phyloP scores from a whole-genome alignment of 2,888 invertebrate genomes.

The Peribatodes rhomboidaria region DNA sequence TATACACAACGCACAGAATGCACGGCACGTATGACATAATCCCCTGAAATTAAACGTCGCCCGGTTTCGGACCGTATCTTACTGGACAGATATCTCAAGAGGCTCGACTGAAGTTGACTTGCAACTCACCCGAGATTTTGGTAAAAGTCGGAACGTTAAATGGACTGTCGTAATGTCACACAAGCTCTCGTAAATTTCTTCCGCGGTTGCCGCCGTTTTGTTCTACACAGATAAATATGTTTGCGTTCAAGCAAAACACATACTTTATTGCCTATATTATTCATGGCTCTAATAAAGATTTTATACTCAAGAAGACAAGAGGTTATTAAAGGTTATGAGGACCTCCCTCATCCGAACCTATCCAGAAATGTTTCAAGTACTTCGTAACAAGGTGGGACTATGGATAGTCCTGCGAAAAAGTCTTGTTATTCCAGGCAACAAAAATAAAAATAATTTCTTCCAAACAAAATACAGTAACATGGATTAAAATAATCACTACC shows the following conservation, averaged over 20 bases:
- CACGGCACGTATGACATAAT: constrained; percentile 55
- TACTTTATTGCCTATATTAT: constrained; percentile 54
- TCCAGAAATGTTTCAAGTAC: constrained; percentile 14
- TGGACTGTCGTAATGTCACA: constrained; percentile 48
- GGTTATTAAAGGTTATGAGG: constrained; percentile 42
- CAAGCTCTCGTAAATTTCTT: constrained; percentile 56
- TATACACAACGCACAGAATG: constrained; percentile 46
- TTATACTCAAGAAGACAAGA: constrained; percentile 46
- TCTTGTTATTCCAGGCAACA: not conserved
- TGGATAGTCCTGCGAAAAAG: not conserved
- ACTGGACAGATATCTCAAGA: constrained; percentile 57
- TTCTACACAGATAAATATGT: constrained; percentile 61
- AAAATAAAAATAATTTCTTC: not conserved
- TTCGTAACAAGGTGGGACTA: constrained; percentile 9
- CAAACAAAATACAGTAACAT: not conserved
- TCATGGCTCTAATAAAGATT: constrained; percentile 56
- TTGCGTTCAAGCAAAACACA: constrained; percentile 52
- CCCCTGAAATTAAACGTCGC: constrained; percentile 56
- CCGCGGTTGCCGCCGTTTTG: constrained; percentile 48
- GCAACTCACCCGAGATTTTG: constrained; percentile 52
- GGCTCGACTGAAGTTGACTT: constrained; percentile 48
- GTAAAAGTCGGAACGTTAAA: constrained; percentile 54
- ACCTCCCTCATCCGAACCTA: constrained; percentile 25
- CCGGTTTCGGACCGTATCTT: constrained; percentile 34
- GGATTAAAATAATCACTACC: not conserved